A percentile compares a stretch with the other conserved stretches of the same genome.
Evolutionary conservation across 2,888 invertebrate species (phyloP).

Genomic region (Mamestra brassicae): DNA sequence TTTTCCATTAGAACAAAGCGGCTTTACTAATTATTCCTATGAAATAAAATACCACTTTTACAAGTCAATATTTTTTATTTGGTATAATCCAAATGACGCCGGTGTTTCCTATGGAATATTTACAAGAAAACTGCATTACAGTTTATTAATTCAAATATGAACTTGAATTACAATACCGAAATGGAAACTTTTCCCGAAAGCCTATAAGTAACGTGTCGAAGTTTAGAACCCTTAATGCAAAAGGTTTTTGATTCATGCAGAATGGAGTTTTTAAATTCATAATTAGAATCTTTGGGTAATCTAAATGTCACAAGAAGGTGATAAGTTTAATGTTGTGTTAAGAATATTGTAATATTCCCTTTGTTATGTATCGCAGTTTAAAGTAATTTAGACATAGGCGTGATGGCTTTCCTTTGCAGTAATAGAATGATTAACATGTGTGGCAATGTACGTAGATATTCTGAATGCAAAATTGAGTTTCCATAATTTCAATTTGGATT

Average conservation of each 20-base stretch:
- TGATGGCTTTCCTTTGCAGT: slow-evolving; percentile 5
- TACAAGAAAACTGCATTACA: too few species aligned
- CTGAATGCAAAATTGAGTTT: background rate
- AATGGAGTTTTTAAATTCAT: background rate
- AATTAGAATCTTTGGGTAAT: background rate
- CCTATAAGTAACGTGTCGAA: too few species aligned
- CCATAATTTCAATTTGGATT: background rate
- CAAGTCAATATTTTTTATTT: too few species aligned
- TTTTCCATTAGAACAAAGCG: too few species aligned
- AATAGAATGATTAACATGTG: slow-evolving; percentile 2
- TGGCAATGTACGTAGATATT: background rate
- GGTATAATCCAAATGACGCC: too few species aligned
- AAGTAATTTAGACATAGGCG: background rate
- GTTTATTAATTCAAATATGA: too few species aligned
- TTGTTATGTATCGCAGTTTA: background rate
- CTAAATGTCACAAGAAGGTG: background rate
- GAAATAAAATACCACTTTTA: too few species aligned
- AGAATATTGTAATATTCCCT: background rate
- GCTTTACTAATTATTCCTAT: too few species aligned
- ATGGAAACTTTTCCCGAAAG: too few species aligned
- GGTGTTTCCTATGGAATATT: too few species aligned
- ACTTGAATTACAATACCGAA: background rate
- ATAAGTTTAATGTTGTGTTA: background rate
- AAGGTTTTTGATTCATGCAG: background rate
- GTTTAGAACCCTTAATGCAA: background rate